Evolutionary conservation across 2,113 vertebrate species (phyloP), one percentile per base, ranked within the genome.

Genomic region (Gallinago media): DNA sequence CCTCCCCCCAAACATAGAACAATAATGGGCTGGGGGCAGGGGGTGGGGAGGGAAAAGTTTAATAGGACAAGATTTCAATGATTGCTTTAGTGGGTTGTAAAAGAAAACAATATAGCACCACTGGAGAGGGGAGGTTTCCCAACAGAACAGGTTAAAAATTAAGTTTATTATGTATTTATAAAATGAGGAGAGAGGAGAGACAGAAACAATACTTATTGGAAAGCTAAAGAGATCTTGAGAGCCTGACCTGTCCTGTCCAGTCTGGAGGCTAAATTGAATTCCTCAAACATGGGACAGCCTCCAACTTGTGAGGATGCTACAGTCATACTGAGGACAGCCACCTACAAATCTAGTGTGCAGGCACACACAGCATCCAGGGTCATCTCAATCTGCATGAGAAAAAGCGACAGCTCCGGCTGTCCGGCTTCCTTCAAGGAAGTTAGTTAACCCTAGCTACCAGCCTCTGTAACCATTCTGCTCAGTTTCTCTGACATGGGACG

Each of bases 11-110:
- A 70, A 56, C 65, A 32, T 0, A 34, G 23, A 82, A 74, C 1
- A 82, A 61, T 26, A 34, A 63, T n/a, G 44, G 7, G 3, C 8
- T 5, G 26, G 3, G 6, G 15, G 7, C 4, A 0, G 16, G 3
- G 11, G 44, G 18, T 44, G 5, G 1, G 5, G 19, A 7, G 29
- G 13, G 4, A 40, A 9, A 40, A 9, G 15, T 25, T 19, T 31
- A 47, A 71, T 1, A 42, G 22, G 31, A 20, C 7, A 76, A 61
- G 67, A 52, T 31, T 40, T 80, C 32, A 34, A 3, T 26, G 9
- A 23, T 5, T 40, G 8, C 36, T 76, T 62, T 52, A 62, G 52
- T 47, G 70, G 29, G 20, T 20, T 38, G 52, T 42, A 62, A 73
- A 55, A 12, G 29, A 38, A 65, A 91, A 66, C 15, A 8, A 19